These are phyloP conservation scores for Heliconius ethilla DNA, from an alignment of 2,888 invertebrate species.

Conservation along the genomic window DNA sequence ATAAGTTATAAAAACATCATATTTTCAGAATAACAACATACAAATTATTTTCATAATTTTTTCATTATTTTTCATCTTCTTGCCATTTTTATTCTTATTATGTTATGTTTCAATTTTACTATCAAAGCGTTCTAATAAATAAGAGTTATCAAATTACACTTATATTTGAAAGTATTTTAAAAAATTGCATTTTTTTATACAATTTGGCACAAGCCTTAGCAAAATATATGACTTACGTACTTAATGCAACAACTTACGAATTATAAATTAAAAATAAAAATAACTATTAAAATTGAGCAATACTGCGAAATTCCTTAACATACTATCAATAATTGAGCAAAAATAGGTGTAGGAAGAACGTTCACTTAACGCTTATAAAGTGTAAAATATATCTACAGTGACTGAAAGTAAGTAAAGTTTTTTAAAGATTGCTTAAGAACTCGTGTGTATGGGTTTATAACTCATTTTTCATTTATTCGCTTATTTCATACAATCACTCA, in stretches of 20 bases:
- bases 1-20: not conserved
- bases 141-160: too few relatives aligned
- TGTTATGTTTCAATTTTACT: too few relatives aligned
- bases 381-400: not conserved
- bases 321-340: conserved; percentile 42
- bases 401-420: not conserved
- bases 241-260: not conserved
- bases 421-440: not conserved
- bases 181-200: not conserved
- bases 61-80: not conserved
- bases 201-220: not conserved
- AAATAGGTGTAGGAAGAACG: conserved; percentile 39
- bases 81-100: not conserved
- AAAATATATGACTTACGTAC: not conserved
- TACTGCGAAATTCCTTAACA: not conserved
- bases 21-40: not conserved
- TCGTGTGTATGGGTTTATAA: not conserved
- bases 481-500: not conserved
- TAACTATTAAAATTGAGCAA: conserved; percentile 14
- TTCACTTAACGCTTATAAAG: not conserved
- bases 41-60: too few relatives aligned
- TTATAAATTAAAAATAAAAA: not conserved
- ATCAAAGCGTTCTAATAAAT: too few relatives aligned
- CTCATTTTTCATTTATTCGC: not conserved
- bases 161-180: not conserved